phyloP scores from a whole-genome alignment of 2,113 vertebrate genomes.

The Budorcas taxicolor region DNA sequence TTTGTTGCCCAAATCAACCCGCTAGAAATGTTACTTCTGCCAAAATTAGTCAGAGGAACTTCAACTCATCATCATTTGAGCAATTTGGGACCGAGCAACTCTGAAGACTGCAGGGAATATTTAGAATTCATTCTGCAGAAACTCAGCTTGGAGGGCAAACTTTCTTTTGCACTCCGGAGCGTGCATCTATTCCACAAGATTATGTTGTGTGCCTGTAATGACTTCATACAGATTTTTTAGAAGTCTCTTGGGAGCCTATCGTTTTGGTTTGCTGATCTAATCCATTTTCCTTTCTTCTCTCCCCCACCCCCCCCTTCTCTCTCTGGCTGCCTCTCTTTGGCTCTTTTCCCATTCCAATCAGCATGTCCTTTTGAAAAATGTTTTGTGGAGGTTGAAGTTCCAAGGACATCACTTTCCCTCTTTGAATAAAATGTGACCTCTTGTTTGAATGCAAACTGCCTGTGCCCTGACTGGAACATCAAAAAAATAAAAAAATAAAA shows the following conservation, averaged over 20 bases:
- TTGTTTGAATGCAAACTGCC: constrained; percentile 65
- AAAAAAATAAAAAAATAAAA: constrained; percentile 39
- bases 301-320: background rate
- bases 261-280: constrained; percentile 44
- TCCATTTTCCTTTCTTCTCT: constrained; percentile 42
- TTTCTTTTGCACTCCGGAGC: constrained; percentile 1
- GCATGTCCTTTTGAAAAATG: constrained; percentile 56
- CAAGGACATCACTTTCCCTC: constrained; percentile 69
- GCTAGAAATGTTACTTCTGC: constrained; percentile 48
- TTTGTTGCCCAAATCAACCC: constrained; percentile 53
- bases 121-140: constrained; percentile 42
- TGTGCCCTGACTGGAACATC: constrained; percentile 62
- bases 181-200: background rate
- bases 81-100: constrained; percentile 32
- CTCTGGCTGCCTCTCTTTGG: constrained; percentile 49
- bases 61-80: constrained; percentile 52
- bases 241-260: constrained; percentile 51
- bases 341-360: constrained; percentile 59
- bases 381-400: constrained; percentile 72
- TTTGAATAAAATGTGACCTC: constrained; percentile 70
- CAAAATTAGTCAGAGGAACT: constrained; percentile 47
- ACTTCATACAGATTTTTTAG: constrained; percentile 55
- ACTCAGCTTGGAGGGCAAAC: constrained; percentile 7
- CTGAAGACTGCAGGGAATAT: background rate
- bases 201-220: background rate